phyloP scores from a whole-genome alignment of 2,113 vertebrate species.

The Mormyrus iriodes region DNA sequence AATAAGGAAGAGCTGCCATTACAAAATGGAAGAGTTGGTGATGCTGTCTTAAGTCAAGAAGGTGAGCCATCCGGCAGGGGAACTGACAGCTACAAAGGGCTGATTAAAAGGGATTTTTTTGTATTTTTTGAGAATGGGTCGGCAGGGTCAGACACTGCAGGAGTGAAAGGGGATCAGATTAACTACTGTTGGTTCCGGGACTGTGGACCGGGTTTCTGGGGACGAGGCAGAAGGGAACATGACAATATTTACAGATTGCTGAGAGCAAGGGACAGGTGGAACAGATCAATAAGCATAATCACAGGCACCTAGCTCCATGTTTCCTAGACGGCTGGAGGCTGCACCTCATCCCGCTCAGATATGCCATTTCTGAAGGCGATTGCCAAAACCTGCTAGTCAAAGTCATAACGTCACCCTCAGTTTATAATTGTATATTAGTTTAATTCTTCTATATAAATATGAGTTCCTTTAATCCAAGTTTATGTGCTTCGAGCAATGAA shows the following conservation, averaged over 20 bases:
- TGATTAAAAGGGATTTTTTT: background rate
- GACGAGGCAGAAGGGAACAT: background rate
- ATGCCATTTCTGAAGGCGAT: background rate
- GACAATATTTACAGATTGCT: constrained; percentile 1
- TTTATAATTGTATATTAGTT: background rate
- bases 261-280: background rate
- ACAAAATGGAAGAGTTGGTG: background rate
- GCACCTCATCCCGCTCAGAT: background rate
- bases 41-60: background rate
- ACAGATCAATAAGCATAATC: background rate
- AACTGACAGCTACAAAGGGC: background rate
- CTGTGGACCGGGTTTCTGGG: background rate
- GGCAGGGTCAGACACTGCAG: background rate
- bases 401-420: background rate
- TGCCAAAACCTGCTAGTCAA: background rate
- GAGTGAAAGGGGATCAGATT: background rate
- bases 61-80: background rate
- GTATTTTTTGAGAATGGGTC: background rate
- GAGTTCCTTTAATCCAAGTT: background rate
- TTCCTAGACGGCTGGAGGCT: background rate
- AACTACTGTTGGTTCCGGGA: background rate
- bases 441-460: background rate
- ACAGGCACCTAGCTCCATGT: background rate
- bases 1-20: background rate
- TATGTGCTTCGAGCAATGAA: background rate